Percentiles rank a stretch among this genome's conserved stretches.
These are phyloP conservation scores for Ctenosaura bakeri DNA, from an alignment of 2,797 vertebrate genomes.

Conservation along the genomic window DNA sequence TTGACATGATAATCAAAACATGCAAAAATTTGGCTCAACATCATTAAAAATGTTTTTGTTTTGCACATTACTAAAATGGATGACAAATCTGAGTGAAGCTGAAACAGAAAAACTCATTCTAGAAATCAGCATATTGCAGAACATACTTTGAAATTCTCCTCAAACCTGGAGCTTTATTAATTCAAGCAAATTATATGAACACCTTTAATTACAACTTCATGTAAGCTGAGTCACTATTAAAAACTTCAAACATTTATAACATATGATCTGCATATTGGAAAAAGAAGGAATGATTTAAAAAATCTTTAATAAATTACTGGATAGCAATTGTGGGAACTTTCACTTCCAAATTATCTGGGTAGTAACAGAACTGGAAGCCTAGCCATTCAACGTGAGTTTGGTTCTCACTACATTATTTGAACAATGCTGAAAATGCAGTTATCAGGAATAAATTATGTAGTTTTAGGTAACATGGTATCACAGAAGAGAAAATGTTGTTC, in stretches of 20 bases:
- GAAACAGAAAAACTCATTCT: background rate
- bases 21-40: background rate
- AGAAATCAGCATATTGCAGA: background rate
- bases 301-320: background rate
- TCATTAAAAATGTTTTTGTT: background rate
- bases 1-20: background rate
- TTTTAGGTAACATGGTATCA: background rate
- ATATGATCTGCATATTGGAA: background rate
- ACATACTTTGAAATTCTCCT: background rate
- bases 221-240: background rate
- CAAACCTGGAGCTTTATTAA: background rate
- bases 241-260: background rate
- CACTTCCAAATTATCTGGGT: background rate
- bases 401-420: background rate
- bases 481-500: background rate
- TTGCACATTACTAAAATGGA: background rate
- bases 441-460: background rate
- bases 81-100: background rate
- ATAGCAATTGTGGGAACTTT: background rate
- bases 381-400: background rate
- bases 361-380: background rate
- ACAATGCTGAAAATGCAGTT: background rate
- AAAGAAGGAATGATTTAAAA: background rate
- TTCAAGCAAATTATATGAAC: background rate
- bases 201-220: background rate